Evolutionary conservation across 2,113 vertebrate genomes (phyloP).

Genomic region (Chaenocephalus aceratus): DNA sequence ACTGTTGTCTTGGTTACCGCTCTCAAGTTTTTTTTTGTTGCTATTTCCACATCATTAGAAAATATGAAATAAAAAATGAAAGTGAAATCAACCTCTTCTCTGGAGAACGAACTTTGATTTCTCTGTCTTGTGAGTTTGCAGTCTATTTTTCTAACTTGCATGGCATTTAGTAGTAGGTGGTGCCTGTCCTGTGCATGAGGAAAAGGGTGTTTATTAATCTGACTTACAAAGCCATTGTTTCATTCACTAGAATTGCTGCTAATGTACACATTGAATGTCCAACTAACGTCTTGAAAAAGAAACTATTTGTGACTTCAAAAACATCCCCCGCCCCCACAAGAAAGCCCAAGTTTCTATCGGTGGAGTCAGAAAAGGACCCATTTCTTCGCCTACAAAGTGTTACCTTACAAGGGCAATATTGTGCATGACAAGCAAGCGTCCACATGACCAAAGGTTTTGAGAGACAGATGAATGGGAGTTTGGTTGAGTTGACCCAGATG

Average conservation of each 20-base stretch:
- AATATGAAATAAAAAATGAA: conserved; percentile 84
- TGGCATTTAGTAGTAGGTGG: conserved; percentile 68
- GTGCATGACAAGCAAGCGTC: conserved; percentile 69
- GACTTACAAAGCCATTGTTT: conserved; percentile 74
- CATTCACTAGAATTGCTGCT: conserved; percentile 80
- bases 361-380: conserved; percentile 38
- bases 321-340: background rate
- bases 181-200: conserved; percentile 78
- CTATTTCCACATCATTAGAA: conserved; percentile 87
- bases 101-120: conserved; percentile 80
- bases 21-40: conserved; percentile 82
- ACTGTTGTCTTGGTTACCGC: conserved; percentile 85
- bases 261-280: conserved; percentile 82
- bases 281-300: conserved; percentile 60
- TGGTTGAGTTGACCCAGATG: conserved; percentile 69
- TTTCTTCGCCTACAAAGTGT: conserved; percentile 51
- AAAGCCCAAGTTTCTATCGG: conserved; percentile 34
- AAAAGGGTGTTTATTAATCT: conserved; percentile 63
- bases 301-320: conserved; percentile 52
- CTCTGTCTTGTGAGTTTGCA: conserved; percentile 78
- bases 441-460: conserved; percentile 77
- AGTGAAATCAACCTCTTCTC: conserved; percentile 84
- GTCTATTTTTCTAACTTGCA: conserved; percentile 79
- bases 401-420: conserved; percentile 44
- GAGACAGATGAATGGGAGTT: conserved; percentile 55